Conservation (phyloP, 2,797 vertebrate species). For the Sebastes alutus region DNA sequence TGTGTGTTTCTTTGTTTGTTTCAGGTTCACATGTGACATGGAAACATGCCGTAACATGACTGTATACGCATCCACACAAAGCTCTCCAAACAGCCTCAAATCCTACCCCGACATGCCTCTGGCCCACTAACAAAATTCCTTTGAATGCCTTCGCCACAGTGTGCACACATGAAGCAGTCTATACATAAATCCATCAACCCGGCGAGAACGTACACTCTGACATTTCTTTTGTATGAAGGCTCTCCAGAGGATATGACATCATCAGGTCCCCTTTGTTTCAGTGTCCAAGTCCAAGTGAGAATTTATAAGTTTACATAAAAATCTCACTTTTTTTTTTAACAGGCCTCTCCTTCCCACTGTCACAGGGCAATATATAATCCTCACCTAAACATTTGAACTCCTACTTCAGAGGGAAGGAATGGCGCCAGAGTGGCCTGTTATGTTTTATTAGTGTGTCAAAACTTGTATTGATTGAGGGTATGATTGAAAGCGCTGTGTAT, state of each 20-base stretch:
- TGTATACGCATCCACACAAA: conserved; percentile 3
- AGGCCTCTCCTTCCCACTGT: conserved; percentile 48
- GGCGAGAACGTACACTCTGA: conserved; percentile 22
- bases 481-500: conserved; percentile 54
- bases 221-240: conserved; percentile 56
- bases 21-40: conserved; percentile 7
- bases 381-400: conserved; percentile 65
- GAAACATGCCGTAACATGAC: conserved; percentile 9
- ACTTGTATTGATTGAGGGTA: conserved; percentile 55
- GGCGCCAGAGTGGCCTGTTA: conserved; percentile 45
- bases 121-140: conserved; percentile 16
- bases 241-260: conserved; percentile 72
- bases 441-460: conserved; percentile 73
- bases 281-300: conserved; percentile 31
- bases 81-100: conserved; percentile 43
- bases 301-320: conserved; percentile 68
- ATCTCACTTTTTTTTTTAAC: conserved; percentile 39
- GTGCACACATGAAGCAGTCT: conserved; percentile 21
- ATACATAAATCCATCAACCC: conserved; percentile 63
- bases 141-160: conserved; percentile 1
- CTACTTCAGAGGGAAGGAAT: conserved; percentile 47
- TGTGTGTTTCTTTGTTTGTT: not conserved
- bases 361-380: conserved; percentile 53
- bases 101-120: conserved; percentile 23
- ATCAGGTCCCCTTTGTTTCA: conserved; percentile 51